Evolutionary conservation across 1,140 invertebrate species (phyloP), one percentile per base, ranked within the genome.

Genomic region (Nasonia longicornis): DNA sequence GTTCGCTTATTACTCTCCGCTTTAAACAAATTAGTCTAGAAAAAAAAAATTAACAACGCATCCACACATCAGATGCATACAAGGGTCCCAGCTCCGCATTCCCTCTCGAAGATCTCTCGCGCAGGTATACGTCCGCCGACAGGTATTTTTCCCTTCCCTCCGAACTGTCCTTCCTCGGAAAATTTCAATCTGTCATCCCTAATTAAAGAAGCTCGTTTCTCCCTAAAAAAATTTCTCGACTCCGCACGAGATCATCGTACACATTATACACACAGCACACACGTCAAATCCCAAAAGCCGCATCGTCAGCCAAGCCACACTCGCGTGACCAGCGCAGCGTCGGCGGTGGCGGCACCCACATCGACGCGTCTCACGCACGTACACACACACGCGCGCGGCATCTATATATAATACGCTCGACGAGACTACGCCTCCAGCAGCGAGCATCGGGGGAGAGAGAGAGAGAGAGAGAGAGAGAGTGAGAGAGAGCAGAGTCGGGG

Each of bases 281-380:
- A 31, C 48, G 72, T 58, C 45, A 74, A 74, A 58, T 74, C 72
- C 72, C 72, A 74, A 74, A 75, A 80, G 79, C 72, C 42, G 52
- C 72, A 48, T 66, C 29, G 58, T 75, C 72, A 58, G 74, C 14
- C 14, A 66, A 38, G 70, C n/a, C 42, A 52, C n/a, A 71, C 26
- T 80, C 72, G 72, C 79, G 64, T 80, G 79, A 72, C 80, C 75
- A 38, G 22, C 69, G 42, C 72, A 58, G 42, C n/a, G 72, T 20
- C 22, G 72, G 70, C 72, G 72, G 72, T 3, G 72, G 70, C 72
- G 45, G 72, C 42, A 42, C 26, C 20, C 38, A 45, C 38, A 74
- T n/a, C 2, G 20, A 48, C 6, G 10, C 72, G 10, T 2, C 8
- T 22, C 12, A 42, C 42, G 12, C 48, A 29, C 11, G 35, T 48